phyloP scores from a whole-genome alignment of 2,888 invertebrate genomes.

The Neoaliturus tenellus region DNA sequence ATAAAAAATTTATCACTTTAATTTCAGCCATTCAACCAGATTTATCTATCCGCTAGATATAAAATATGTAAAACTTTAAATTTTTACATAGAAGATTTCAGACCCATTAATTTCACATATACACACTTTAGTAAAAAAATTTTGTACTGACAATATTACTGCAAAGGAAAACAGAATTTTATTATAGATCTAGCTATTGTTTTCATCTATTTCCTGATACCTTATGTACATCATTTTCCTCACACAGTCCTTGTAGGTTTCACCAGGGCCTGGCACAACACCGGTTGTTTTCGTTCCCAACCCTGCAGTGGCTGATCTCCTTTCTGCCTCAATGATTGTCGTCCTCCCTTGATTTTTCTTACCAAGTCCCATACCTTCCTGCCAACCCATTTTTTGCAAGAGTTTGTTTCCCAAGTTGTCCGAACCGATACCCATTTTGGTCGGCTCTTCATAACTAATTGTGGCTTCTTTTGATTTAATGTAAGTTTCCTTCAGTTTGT shows the following conservation, averaged over 20 bases:
- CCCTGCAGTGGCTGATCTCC: slow-evolving; percentile 85
- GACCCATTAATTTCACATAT: background rate
- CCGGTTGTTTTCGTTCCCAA: slow-evolving; percentile 89
- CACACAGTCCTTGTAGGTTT: slow-evolving; percentile 92
- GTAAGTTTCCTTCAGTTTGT: slow-evolving; percentile 84
- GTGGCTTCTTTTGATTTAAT: slow-evolving; percentile 76
- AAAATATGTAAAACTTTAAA: background rate
- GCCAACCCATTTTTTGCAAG: slow-evolving; percentile 99
- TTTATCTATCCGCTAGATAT: background rate
- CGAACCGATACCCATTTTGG: slow-evolving; percentile 83
- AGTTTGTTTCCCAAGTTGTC: slow-evolving; percentile 97
- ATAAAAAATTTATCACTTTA: no score
- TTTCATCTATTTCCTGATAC: slow-evolving; percentile 79
- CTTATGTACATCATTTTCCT: slow-evolving; percentile 93
- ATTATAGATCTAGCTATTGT: background rate
- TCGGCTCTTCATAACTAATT: slow-evolving; percentile 74
- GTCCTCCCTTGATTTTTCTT: slow-evolving; percentile 95
- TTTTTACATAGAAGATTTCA: background rate
- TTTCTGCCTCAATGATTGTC: slow-evolving; percentile 89
- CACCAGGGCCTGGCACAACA: slow-evolving; percentile 87
- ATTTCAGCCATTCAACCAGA: background rate
- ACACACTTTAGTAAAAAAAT: background rate
- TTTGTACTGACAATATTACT: background rate
- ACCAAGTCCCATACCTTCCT: slow-evolving; percentile 96
- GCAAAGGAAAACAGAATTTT: background rate